These are phyloP conservation scores for Brachionus rotundiformis DNA, from an alignment of 1,140 invertebrate genomes.

Conservation along the genomic window DNA sequence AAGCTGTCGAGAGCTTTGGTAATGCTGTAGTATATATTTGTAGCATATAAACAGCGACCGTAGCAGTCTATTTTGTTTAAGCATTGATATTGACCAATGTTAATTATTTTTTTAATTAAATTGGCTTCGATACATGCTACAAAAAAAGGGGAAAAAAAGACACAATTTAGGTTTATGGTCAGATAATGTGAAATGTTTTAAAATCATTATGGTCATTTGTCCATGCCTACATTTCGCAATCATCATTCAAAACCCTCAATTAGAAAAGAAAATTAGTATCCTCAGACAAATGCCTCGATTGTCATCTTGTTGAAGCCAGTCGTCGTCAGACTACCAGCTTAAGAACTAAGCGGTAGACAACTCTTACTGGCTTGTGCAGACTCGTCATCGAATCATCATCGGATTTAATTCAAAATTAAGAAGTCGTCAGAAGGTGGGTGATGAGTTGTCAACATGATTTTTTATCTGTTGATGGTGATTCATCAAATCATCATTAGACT, in stretches of 20 bases:
- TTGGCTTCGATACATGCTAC: conserved; percentile 50
- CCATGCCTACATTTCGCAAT: conserved; percentile 50
- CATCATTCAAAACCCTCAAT: conserved; percentile 22
- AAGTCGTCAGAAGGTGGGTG: conserved; percentile 52
- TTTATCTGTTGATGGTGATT: conserved; percentile 50
- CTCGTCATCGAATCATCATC: conserved; percentile 52
- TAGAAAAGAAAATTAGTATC: neutral
- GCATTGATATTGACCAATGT: conserved; percentile 32
- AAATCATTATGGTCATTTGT: conserved; percentile 50
- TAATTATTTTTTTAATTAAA: conserved; percentile 32
- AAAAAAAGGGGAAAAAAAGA: neutral
- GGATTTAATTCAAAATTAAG: conserved; percentile 20
- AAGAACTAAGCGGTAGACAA: conserved; percentile 51
- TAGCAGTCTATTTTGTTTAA: conserved; percentile 15
- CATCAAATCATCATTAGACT: conserved; percentile 52
- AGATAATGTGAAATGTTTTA: conserved; percentile 6
- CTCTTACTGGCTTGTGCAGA: conserved; percentile 34
- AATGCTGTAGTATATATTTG: conserved; percentile 47
- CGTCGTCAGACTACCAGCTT: conserved; percentile 38
- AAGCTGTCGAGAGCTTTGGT: conserved; percentile 31
- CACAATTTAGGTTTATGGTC: neutral
- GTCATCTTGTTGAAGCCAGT: conserved; percentile 46
- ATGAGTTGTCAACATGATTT: conserved; percentile 52
- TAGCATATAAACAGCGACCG: conserved; percentile 49
- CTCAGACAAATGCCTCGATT: conserved; percentile 53